Percentiles rank a stretch among this genome's conserved stretches.
Evolutionary conservation across 1,140 invertebrate genomes (phyloP).

Genomic region (Danaus melanippus): DNA sequence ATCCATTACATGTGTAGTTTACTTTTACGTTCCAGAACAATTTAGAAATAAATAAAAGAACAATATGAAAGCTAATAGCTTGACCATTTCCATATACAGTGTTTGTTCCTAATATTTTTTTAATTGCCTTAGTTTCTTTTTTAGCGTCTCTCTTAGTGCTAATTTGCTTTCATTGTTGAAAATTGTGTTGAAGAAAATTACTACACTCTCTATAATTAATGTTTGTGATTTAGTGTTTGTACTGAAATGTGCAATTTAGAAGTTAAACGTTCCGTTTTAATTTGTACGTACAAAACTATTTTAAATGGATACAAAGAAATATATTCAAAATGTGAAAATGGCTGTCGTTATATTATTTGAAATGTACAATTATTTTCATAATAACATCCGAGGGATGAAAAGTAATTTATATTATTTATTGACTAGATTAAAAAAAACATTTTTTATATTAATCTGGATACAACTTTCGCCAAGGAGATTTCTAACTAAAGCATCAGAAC

Average conservation of each 20-base stretch:
- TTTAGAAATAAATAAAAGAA: slow-evolving; percentile 8
- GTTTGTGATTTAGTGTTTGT: slow-evolving; percentile 3
- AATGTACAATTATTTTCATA: too few relatives aligned
- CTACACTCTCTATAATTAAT: slow-evolving; percentile 5
- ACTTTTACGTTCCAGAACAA: neutral
- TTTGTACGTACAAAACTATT: too few relatives aligned
- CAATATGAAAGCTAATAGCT: too few relatives aligned
- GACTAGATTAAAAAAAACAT: neutral
- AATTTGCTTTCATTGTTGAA: slow-evolving; percentile 9
- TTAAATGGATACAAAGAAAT: too few relatives aligned
- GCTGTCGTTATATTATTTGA: too few relatives aligned
- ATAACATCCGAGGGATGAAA: too few relatives aligned
- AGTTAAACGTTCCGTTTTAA: neutral
- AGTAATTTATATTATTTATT: too few relatives aligned
- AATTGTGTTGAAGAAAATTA: slow-evolving; percentile 6
- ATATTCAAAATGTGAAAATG: too few relatives aligned
- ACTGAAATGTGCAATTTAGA: neutral
- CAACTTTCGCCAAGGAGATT: slow-evolving; percentile 11
- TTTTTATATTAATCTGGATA: slow-evolving; percentile 11
- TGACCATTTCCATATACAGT: slow-evolving; percentile 4
- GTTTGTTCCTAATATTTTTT: slow-evolving; percentile 11
- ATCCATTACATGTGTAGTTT: neutral
- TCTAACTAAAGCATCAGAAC: slow-evolving; percentile 11
- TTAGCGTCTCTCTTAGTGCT: slow-evolving; percentile 3
- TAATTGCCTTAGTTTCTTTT: slow-evolving; percentile 8